A percentile compares a stretch with the other conserved stretches of the same genome.
Evolutionary conservation across 2,113 vertebrate genomes (phyloP).

Genomic region (Tetrax tetrax): DNA sequence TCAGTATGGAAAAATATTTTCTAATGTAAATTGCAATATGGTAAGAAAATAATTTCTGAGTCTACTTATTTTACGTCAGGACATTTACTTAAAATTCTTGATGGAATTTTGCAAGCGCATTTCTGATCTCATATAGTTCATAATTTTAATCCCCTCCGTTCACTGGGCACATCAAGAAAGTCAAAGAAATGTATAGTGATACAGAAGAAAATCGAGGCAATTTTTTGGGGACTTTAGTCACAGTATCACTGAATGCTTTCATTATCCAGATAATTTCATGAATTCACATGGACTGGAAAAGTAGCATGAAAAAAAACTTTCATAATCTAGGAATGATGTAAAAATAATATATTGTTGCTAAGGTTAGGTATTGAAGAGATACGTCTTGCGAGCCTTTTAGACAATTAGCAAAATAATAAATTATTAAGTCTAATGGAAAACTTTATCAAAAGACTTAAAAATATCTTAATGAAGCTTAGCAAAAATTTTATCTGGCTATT

Average conservation of each 20-base stretch:
- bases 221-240: background rate
- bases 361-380: background rate
- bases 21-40: background rate
- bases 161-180: background rate
- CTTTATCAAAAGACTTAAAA: background rate
- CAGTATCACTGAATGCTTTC: background rate
- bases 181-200: background rate
- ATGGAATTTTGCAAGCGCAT: background rate
- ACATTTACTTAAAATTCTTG: background rate
- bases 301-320: background rate
- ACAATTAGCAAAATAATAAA: background rate
- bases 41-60: background rate
- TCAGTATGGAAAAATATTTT: background rate
- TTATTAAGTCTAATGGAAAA: background rate
- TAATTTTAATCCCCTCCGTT: background rate
- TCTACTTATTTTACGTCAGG: background rate
- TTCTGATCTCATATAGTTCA: background rate
- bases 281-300: background rate
- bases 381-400: background rate
- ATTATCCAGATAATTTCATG: background rate
- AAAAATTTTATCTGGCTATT: background rate
- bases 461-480: background rate
- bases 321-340: background rate
- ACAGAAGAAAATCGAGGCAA: background rate
- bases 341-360: background rate